Conservation (phyloP, 2,888 invertebrate genomes). For the Thereva nobilitata region DNA sequence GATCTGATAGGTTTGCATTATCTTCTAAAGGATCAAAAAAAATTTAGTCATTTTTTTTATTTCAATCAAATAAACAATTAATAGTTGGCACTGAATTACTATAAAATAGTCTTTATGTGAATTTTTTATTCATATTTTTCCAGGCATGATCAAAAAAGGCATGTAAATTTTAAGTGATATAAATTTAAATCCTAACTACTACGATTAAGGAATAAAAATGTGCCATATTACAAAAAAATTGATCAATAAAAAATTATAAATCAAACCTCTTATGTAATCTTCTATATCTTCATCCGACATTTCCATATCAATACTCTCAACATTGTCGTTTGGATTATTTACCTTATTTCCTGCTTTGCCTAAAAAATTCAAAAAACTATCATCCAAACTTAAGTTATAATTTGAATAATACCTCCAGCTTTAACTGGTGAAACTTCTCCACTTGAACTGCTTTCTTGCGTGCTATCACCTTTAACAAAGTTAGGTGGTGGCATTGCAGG, state of each 20-base stretch:
- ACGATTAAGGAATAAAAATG: too few species aligned
- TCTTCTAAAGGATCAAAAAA: slow-evolving; percentile 26
- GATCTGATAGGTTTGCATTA: slow-evolving; percentile 21
- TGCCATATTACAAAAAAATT: too few species aligned
- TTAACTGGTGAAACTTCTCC: slow-evolving; percentile 49
- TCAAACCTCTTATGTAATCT: slow-evolving; percentile 55
- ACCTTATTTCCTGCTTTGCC: slow-evolving; percentile 48
- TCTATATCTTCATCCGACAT: slow-evolving; percentile 77
- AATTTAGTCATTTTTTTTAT: neutral
- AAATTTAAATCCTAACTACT: too few species aligned
- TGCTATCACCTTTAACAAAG: slow-evolving; percentile 36
- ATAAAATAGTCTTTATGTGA: too few species aligned
- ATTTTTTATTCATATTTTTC: too few species aligned
- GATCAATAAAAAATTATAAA: neutral
- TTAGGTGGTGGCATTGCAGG: slow-evolving; percentile 42
- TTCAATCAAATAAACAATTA: too few species aligned
- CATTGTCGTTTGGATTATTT: slow-evolving; percentile 63
- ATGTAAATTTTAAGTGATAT: too few species aligned
- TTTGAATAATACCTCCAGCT: slow-evolving; percentile 22
- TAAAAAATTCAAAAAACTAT: slow-evolving; percentile 34
- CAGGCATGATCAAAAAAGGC: too few species aligned
- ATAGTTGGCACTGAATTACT: too few species aligned
- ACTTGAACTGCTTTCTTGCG: slow-evolving; percentile 48
- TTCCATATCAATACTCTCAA: slow-evolving; percentile 84
- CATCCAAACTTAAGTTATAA: neutral